These are phyloP conservation scores for Tetrax tetrax DNA, from an alignment of 2,113 vertebrate species.

Conservation along the genomic window DNA sequence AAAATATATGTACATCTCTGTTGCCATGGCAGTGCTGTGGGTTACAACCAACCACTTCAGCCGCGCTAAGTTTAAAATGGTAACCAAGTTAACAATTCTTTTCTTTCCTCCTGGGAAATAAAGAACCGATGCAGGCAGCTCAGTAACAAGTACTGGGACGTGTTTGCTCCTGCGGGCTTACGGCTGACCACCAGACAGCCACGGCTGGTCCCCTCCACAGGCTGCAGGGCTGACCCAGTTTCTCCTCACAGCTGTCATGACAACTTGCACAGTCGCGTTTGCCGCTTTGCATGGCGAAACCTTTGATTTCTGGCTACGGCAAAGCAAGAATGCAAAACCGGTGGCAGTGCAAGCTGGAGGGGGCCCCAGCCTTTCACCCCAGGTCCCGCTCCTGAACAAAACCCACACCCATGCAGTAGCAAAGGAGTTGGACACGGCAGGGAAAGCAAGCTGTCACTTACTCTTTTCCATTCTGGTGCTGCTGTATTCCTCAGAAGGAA, in stretches of 20 bases:
- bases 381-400: neutral
- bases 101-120: neutral
- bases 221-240: neutral
- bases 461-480: neutral
- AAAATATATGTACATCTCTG: neutral
- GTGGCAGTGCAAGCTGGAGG: rapidly evolving
- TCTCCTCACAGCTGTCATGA: neutral
- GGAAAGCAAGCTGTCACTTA: neutral
- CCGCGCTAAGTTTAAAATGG: neutral
- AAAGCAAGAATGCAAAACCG: neutral
- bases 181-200: neutral
- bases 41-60: neutral
- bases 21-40: neutral
- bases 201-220: rapidly evolving
- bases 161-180: neutral
- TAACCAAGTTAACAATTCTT: neutral
- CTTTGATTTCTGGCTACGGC: neutral
- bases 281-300: neutral
- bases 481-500: neutral
- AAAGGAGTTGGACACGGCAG: neutral
- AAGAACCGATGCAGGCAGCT: neutral
- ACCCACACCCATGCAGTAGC: rapidly evolving
- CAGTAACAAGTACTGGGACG: neutral
- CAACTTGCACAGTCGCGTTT: neutral
- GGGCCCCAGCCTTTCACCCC: neutral